Evolutionary conservation across 2,113 vertebrate genomes (phyloP), one percentile per base, ranked within the genome.

Genomic region (Gobiocypris rarus): DNA sequence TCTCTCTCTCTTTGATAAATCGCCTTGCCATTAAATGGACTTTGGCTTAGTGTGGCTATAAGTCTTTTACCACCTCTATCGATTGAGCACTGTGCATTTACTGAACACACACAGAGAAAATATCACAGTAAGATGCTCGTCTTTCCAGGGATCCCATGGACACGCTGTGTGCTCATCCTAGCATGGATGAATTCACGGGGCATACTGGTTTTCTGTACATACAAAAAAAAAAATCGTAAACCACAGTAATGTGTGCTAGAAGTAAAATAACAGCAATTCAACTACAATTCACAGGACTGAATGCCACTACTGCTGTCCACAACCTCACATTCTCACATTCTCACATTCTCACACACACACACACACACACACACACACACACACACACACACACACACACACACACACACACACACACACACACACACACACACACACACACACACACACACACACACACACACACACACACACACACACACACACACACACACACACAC

Each of bases 11-110:
- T 7, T 67, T 86, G 82, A 86, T 75, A 67, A 86, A 86, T 86
- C 56, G 69, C 75, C 52, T 50, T 74, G 69, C 34, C n/a, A 67
- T 86, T 56, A 43, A 73, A 71, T 83, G 76, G 81, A 69, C 58
- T 54, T 65, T 59, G 41, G 38, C 70, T 83, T 56, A 75, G 81
- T 41, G 52, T 15, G 17, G 84, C 24, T 58, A 80, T 50, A 77
- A 83, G 81, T 83, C 81, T 78, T 86, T 83, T 83, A 80, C 28
- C 69, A 75, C 5, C 75, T 83, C 22, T 54, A 83, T 80, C 43
- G 82, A 86, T 86, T 86, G 43, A 74, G 54, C 34, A n/a, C 38
- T 75, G 45, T 83, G n/a, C 50, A 14, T 71, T 80, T 70, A 75
- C 82, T 76, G 70, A 75, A 65, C 77, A 75, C 81, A 83, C 43